Conservation (phyloP, 2,888 invertebrate genomes). For the Acanthacorydalis orientalis region DNA sequence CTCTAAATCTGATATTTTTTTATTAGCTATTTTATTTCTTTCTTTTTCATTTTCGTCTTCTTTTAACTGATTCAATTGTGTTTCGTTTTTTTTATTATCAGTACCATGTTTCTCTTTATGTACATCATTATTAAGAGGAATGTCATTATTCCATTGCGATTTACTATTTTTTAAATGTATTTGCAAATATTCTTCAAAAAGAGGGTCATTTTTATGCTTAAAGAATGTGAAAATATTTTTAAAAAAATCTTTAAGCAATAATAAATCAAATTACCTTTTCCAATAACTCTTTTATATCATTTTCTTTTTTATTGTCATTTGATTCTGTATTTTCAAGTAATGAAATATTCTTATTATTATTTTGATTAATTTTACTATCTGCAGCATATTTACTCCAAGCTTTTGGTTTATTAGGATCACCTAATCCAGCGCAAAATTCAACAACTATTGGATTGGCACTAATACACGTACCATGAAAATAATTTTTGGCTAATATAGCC, state of each 20-base stretch:
- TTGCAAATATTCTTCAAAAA: conserved; percentile 78
- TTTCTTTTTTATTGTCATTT: conserved; percentile 22
- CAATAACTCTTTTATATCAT: conserved; percentile 46
- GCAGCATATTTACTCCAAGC: conserved; percentile 86
- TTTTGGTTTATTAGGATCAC: conserved; percentile 60
- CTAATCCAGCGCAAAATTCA: conserved; percentile 50
- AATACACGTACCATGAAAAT: conserved; percentile 72
- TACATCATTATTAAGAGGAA: conserved; percentile 16
- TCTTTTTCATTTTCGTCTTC: conserved; percentile 15
- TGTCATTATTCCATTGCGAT: conserved; percentile 38
- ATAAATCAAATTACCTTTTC: conserved; percentile 33
- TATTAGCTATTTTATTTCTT: conserved; percentile 43
- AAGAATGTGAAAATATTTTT: conserved; percentile 15
- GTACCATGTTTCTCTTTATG: conserved; percentile 15
- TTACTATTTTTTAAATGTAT: conserved; percentile 46
- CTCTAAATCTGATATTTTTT: conserved; percentile 62
- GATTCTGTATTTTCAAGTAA: conserved; percentile 15
- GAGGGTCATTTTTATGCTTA: conserved; percentile 71
- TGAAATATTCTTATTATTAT: conserved; percentile 24
- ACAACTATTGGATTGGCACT: conserved; percentile 69
- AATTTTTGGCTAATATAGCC: conserved; percentile 56
- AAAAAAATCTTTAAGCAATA: conserved; percentile 3
- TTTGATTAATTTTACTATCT: conserved; percentile 52
- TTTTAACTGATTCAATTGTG: conserved; percentile 13
- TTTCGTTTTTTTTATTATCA: conserved; percentile 15